Conservation (phyloP, 2,797 vertebrate genomes). For the Avahi laniger region DNA sequence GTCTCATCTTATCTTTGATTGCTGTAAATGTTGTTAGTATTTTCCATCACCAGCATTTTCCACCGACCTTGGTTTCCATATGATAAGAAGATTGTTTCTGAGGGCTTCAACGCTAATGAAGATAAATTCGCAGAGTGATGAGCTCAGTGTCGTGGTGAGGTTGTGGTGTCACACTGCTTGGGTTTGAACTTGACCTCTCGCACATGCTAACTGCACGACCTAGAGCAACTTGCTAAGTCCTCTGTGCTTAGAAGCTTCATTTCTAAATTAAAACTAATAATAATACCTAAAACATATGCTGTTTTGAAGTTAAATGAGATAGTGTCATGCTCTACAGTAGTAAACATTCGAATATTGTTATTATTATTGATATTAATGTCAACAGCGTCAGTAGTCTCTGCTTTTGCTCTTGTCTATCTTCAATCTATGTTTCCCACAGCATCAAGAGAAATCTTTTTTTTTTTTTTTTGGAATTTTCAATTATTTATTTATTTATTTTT, state of each 20-base stretch:
- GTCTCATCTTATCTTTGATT: not conserved
- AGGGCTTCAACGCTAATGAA: not conserved
- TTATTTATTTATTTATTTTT: too few species aligned
- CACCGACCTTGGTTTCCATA: not conserved
- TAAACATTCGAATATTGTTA: not conserved
- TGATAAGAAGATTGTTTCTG: not conserved
- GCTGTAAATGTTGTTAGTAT: not conserved
- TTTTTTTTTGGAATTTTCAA: too few species aligned
- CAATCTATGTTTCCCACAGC: not conserved
- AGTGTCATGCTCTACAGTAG: not conserved
- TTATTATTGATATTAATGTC: not conserved
- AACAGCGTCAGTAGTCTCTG: not conserved
- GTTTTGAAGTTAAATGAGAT: not conserved
- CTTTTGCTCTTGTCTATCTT: not conserved
- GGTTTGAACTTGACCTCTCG: not conserved
- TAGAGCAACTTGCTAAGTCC: not conserved
- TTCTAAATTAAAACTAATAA: not conserved
- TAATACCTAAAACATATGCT: not conserved
- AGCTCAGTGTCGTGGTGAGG: not conserved
- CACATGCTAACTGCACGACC: not conserved
- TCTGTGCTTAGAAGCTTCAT: not conserved
- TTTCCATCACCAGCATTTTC: not conserved
- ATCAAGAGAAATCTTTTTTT: not conserved
- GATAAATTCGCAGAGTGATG: not conserved
- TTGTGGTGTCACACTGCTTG: not conserved